A percentile compares a stretch with the other conserved stretches of the same genome.
phyloP scores from a whole-genome alignment of 2,113 vertebrate species.

The Tretioscincus oriximinensis region DNA sequence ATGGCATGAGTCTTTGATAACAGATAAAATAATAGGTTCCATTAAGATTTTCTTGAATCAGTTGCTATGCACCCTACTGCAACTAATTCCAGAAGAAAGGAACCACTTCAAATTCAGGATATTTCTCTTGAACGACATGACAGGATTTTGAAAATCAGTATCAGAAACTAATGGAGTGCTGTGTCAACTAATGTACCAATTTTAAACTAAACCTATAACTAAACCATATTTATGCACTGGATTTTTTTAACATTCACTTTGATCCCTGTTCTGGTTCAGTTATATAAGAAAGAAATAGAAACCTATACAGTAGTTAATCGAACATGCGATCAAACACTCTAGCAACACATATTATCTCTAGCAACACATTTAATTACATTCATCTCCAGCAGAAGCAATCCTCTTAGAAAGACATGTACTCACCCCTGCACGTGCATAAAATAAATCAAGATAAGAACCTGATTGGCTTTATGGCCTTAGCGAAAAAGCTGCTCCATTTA shows the following conservation, averaged over 20 bases:
- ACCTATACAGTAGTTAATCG: slow-evolving; percentile 73
- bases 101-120: slow-evolving; percentile 29
- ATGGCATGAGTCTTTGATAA: neutral
- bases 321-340: slow-evolving; percentile 74
- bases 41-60: slow-evolving; percentile 11
- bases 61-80: slow-evolving; percentile 1
- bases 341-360: slow-evolving; percentile 64
- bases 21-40: neutral
- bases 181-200: slow-evolving; percentile 22
- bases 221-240: slow-evolving; percentile 37
- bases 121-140: slow-evolving; percentile 13
- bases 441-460: slow-evolving; percentile 59
- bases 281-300: slow-evolving; percentile 66
- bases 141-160: neutral
- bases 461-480: slow-evolving; percentile 42
- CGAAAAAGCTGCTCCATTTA: slow-evolving; percentile 31
- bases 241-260: slow-evolving; percentile 63
- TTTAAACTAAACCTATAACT: slow-evolving; percentile 42
- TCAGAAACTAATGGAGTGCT: slow-evolving; percentile 35
- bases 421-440: slow-evolving; percentile 56
- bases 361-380: slow-evolving; percentile 66
- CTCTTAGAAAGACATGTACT: slow-evolving; percentile 67
- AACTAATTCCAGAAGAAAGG: neutral
- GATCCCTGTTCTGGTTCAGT: slow-evolving; percentile 62
- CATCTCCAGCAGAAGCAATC: slow-evolving; percentile 59